Evolutionary conservation across 2,113 vertebrate genomes (phyloP), one percentile per base, ranked within the genome.

Genomic region (Phalacrocorax aristotelis): DNA sequence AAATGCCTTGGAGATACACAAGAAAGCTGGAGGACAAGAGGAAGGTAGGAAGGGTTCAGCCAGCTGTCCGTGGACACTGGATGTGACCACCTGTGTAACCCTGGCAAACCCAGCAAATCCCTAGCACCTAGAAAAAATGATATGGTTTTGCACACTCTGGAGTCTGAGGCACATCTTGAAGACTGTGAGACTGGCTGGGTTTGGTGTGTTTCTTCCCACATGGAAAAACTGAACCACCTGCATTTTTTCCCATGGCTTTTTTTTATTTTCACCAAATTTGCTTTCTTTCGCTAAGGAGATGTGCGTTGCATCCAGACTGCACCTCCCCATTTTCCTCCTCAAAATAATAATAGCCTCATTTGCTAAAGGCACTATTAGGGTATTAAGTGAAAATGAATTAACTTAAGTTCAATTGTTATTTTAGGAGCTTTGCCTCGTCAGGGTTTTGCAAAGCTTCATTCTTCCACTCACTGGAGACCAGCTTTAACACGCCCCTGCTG

Each of bases 321-420:
- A 87, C 83, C 91, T 95, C 89, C 78, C 44, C 34, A 34, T 89
- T 96, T 89, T 76, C 75, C 70, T 94, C 61, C 80, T 96, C 90
- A 90, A 96, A 96, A 95, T 97, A 97, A 95, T 97, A 97, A 93
- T 62, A 95, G 84, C 52, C 79, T 97, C 87, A 92, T 95, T 97
- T 96, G 95, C 97, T 95, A 83, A 93, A 94, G 93, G 97, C 97
- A 78, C 78, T 94, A 58, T 90, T 87, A 97, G 87, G 77, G 94
- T 95, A 97, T 96, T 97, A 97, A 96, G 92, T 72, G 95, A 95
- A 97, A 97, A 97, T 97, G 96, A 97, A 98, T 97, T 93, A 95
- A 97, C 93, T 91, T 95, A 95, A 96, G 96, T 97, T 97, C 97
- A 96, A 94, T 97, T 95, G 92, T 97, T 97, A 95, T 97, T 97